Conservation (phyloP, 2,888 invertebrate genomes). For the Epinotia brunnichana region DNA sequence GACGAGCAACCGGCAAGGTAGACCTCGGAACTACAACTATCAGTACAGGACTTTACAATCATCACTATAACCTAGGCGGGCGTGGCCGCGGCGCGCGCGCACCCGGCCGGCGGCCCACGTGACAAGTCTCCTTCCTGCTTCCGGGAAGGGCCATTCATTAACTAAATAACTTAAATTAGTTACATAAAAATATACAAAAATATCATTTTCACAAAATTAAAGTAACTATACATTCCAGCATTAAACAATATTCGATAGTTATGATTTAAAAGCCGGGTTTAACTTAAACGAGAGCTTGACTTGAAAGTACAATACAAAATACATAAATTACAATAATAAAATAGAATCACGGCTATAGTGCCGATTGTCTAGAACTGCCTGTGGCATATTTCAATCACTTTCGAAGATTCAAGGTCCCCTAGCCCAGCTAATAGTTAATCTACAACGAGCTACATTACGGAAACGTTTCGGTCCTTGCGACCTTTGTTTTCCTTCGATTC, state of each 20-base stretch:
- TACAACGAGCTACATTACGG: slow-evolving; percentile 81
- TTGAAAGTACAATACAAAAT: slow-evolving; percentile 63
- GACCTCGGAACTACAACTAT: slow-evolving; percentile 81
- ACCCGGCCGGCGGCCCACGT: slow-evolving; percentile 71
- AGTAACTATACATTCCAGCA: slow-evolving; percentile 82
- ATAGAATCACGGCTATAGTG: slow-evolving; percentile 81
- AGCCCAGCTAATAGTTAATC: slow-evolving; percentile 83
- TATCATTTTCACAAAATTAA: slow-evolving; percentile 83
- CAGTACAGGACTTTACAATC: slow-evolving; percentile 83
- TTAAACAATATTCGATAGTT: slow-evolving; percentile 80
- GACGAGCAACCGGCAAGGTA: slow-evolving; percentile 80
- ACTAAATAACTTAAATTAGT: slow-evolving; percentile 80
- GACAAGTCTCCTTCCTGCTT: slow-evolving; percentile 64
- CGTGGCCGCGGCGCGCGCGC: slow-evolving; percentile 58
- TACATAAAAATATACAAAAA: slow-evolving; percentile 84
- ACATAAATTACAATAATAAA: slow-evolving; percentile 73
- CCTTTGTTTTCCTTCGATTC: slow-evolving; percentile 76
- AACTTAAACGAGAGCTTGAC: slow-evolving; percentile 83
- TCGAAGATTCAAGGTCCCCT: slow-evolving; percentile 83
- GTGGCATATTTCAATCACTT: slow-evolving; percentile 75
- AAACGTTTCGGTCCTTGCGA: slow-evolving; percentile 68
- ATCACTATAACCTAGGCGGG: slow-evolving; percentile 75
- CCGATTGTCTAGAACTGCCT: slow-evolving; percentile 83
- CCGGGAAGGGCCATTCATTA: slow-evolving; percentile 67
- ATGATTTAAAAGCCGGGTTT: slow-evolving; percentile 80